A percentile compares a stretch with the other conserved stretches of the same genome.
These are phyloP conservation scores for Tichodroma muraria DNA, from an alignment of 2,113 vertebrate genomes.

Conservation along the genomic window DNA sequence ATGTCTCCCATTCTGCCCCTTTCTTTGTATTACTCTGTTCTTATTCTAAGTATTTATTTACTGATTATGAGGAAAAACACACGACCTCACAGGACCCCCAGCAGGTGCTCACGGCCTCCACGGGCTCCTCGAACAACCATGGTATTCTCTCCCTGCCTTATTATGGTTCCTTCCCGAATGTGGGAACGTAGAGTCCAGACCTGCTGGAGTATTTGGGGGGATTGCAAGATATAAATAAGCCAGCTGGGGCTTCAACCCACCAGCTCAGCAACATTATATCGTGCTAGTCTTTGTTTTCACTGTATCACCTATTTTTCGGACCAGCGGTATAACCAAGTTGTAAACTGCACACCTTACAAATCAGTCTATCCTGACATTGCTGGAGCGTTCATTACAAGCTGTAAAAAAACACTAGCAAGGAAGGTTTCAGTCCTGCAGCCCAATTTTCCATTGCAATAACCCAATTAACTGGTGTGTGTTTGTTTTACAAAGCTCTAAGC, in stretches of 20 bases:
- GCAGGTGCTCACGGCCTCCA: conserved; percentile 59
- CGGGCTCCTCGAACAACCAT: neutral
- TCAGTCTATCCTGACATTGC: conserved; percentile 73
- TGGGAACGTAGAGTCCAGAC: conserved; percentile 44
- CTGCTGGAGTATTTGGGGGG: conserved; percentile 26
- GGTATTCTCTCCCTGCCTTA: neutral
- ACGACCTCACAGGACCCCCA: conserved; percentile 22
- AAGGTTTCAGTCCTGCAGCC: conserved; percentile 75
- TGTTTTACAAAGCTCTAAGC: conserved; percentile 87
- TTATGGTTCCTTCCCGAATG: neutral
- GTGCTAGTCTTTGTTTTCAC: conserved; percentile 71
- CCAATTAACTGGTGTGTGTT: conserved; percentile 85
- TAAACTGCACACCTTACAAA: conserved; percentile 80
- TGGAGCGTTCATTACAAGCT: conserved; percentile 75
- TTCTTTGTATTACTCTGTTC: neutral
- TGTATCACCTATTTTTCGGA: conserved; percentile 67
- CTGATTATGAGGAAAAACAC: conserved; percentile 60
- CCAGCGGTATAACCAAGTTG: conserved; percentile 68
- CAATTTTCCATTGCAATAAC: conserved; percentile 84
- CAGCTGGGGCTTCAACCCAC: conserved; percentile 60
- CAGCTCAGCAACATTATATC: conserved; percentile 61
- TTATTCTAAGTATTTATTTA: conserved; percentile 64
- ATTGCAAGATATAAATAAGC: conserved; percentile 55
- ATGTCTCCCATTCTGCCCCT: neutral
- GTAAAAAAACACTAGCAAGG: conserved; percentile 73